Percentiles rank a stretch among this genome's conserved stretches.
phyloP scores from a whole-genome alignment of 2,113 vertebrate genomes.

The Solea solea region DNA sequence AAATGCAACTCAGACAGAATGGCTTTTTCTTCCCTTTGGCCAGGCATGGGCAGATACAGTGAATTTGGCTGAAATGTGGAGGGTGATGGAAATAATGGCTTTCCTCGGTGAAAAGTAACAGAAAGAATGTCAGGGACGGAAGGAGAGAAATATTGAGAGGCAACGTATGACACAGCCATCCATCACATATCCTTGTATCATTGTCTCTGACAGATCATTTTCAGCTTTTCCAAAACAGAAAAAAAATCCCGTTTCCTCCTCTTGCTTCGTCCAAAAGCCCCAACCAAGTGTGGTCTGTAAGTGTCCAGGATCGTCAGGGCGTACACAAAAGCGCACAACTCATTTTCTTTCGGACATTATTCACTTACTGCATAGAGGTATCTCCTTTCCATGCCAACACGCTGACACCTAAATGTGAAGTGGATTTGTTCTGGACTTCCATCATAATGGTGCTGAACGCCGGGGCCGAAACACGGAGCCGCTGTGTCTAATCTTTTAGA shows the following conservation, averaged over 20 bases:
- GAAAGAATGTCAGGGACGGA: constrained; percentile 43
- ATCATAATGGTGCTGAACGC: constrained; percentile 61
- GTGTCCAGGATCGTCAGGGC: constrained; percentile 54
- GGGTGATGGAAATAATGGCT: constrained; percentile 66
- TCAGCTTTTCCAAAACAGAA: constrained; percentile 59
- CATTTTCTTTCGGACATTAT: constrained; percentile 45
- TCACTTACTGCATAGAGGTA: constrained; percentile 70
- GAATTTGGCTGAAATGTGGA: constrained; percentile 66
- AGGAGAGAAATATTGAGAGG: constrained; percentile 62
- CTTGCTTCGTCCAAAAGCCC: constrained; percentile 21
- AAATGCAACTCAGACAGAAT: constrained; percentile 65
- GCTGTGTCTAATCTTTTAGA: constrained; percentile 75
- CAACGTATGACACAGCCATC: constrained; percentile 71
- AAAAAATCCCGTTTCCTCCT: constrained; percentile 12
- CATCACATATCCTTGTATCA: constrained; percentile 73
- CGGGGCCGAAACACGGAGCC: constrained; percentile 43
- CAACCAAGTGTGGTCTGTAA: constrained; percentile 50
- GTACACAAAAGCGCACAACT: constrained; percentile 51
- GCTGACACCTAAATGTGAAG: constrained; percentile 65
- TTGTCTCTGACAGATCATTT: constrained; percentile 76
- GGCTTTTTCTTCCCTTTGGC: constrained; percentile 65
- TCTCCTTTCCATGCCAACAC: constrained; percentile 65
- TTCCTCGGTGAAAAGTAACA: constrained; percentile 46
- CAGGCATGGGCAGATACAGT: constrained; percentile 53
- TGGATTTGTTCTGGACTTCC: constrained; percentile 74